phyloP scores from a whole-genome alignment of 1,140 invertebrate genomes.

The Bathynomus jamesi region DNA sequence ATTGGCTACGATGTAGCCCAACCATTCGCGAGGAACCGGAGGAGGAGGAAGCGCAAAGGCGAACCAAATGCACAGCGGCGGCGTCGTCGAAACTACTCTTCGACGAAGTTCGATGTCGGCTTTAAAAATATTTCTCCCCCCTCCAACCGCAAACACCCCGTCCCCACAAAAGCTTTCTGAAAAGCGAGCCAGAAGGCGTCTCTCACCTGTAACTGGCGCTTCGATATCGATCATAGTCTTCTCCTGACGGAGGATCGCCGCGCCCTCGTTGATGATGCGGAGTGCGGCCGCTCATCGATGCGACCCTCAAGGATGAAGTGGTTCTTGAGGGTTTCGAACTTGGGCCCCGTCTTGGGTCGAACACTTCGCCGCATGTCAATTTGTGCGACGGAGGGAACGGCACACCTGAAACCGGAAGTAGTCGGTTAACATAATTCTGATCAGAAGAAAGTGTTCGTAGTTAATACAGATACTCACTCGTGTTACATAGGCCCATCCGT shows the following conservation, averaged over 20 bases:
- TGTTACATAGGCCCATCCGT: no score
- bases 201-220: conserved; percentile 92
- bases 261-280: conserved; percentile 95
- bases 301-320: conserved; percentile 98
- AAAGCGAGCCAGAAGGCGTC: neutral
- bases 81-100: no score
- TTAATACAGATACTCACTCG: no score
- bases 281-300: conserved; percentile 95
- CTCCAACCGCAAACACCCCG: no score
- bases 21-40: no score
- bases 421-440: neutral
- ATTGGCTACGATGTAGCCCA: no score
- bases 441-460: no score
- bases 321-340: conserved; percentile 94
- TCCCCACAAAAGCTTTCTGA: no score
- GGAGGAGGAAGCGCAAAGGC: no score
- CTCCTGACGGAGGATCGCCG: conserved; percentile 86
- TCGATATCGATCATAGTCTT: conserved; percentile 99
- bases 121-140: no score
- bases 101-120: no score
- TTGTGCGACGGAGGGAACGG: conserved; percentile 96
- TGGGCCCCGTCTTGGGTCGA: conserved; percentile 83
- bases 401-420: conserved; percentile 57
- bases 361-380: conserved; percentile 90
- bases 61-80: no score